Evolutionary conservation across 2,113 vertebrate genomes (phyloP), one percentile per base, ranked within the genome.

Genomic region (Typhlomys cinereus): DNA sequence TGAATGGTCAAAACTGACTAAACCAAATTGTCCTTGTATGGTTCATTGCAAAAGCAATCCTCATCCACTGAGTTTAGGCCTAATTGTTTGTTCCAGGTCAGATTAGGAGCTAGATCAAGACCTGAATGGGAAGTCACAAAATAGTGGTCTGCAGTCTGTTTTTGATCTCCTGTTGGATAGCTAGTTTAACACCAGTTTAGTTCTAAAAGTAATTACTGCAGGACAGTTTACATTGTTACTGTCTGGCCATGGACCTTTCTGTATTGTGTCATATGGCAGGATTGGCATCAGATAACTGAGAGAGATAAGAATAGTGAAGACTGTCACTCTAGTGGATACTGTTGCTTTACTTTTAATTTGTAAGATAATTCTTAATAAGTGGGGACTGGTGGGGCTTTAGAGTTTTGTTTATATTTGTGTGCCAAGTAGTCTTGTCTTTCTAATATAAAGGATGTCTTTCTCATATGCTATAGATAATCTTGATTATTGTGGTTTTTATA

Each of bases 291-390:
- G 36, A 41, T 66, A 66, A 52, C 17, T 15, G 13, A 27, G 31
- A 80, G n/a, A 89, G 2, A 52, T 66, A 89, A 59, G 10, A 93
- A 57, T 7, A 36, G 44, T n/a, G 21, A 11, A 90, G 17, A 0
- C 15, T 75, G 27, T 50, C 18, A 17, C 4, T n/a, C 20, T 74
- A 79, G 12, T 73, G 25, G 71, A 29, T 48, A 5, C 15, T 61
- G 7, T 44, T 84, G 52, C 18, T 91, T 82, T 93, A 50, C 11
- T 89, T 31, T 93, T 86, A 82, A 71, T 83, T 92, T 94, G 52
- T 81, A 64, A 36, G 66, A 54, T 74, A 91, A 76, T 80, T 73
- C 5, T 54, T 36, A 15, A 80, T 89, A 66, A 79, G 39, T 57
- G 7, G 71, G 3, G 23, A 5, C 46, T 11, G 6, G 39, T 71